Base-by-base conservation (phyloP, 2,797 vertebrate species). In the Rhabdomys pumilio region DNA sequence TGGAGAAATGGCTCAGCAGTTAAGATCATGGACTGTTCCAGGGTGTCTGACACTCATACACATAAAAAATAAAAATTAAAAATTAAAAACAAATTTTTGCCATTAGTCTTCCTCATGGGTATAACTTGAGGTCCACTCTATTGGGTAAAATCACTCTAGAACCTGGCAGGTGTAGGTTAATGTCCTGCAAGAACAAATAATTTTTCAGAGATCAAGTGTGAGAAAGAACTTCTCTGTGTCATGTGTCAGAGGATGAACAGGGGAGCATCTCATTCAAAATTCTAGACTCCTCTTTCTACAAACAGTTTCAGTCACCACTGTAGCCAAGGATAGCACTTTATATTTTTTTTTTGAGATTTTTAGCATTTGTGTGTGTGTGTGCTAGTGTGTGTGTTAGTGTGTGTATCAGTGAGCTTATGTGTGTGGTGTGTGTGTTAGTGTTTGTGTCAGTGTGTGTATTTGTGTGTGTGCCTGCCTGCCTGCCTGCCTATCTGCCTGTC, bases 261-360 rank as follows among this genome's bases (percentile, higher is more conserved):
- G 53, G 67, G 38, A 84, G 22, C 61, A 69, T 84, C 89, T 69
- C 24, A 63, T 38, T 84, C n/a, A 79, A 31, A 73, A 83, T n/a
- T 24, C 57, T 69, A 41, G 82, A 47, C 82, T 84, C 59, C 17
- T 9, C 8, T 63, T 84, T 44, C 63, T 53, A 11, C 20, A 34
- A 50, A 8, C 83, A 50, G 63, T 67, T 80, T 69, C 53, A 19
- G n/a, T 41, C n/a, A 11, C 26, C 47, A 3, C 29, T 67, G 29
- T n/a, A 65, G 84, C 59, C 7, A 72, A 89, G 41, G 19, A 79
- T 10, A 80, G 3, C 11, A 38, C 0, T 34, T 75, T 90, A 55
- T 38, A 38, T 38, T 38, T 89, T 82, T 89, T 82, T 89, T 82
- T 57, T 57, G n/a, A 81, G 63, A 22, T 90, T 88, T 84, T 44